phyloP scores from a whole-genome alignment of 2,113 vertebrate species.

The Sterrhoptilus dennistouni region DNA sequence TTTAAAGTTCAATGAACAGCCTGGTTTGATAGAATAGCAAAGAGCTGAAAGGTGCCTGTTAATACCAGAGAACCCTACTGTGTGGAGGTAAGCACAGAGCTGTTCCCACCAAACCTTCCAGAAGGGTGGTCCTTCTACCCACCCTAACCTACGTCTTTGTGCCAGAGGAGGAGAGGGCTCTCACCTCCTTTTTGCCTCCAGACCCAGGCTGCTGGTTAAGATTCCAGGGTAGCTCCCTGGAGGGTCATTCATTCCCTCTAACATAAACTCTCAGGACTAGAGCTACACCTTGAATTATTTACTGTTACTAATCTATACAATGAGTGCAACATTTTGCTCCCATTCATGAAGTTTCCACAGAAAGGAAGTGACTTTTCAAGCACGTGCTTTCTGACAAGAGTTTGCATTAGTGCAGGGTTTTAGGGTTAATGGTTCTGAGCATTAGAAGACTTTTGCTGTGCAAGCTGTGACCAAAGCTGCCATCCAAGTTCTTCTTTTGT shows the following conservation, averaged over 20 bases:
- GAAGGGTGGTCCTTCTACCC: background rate
- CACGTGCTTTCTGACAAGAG: background rate
- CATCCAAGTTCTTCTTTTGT: background rate
- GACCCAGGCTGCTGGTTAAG: background rate
- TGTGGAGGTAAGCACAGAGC: background rate
- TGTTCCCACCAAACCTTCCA: background rate
- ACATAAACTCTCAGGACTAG: background rate
- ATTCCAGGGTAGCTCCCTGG: background rate
- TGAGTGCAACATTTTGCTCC: constrained; percentile 20
- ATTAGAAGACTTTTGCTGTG: background rate
- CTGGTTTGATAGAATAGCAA: background rate
- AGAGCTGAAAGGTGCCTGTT: background rate
- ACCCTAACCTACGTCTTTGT: background rate
- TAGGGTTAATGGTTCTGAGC: background rate
- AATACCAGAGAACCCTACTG: background rate
- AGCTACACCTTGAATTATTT: background rate
- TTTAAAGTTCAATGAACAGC: background rate
- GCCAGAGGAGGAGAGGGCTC: accelerated
- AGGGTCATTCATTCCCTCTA: background rate
- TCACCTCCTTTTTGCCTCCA: background rate
- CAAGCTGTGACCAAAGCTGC: background rate
- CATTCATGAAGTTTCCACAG: background rate
- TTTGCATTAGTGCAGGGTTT: background rate
- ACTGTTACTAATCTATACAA: background rate
- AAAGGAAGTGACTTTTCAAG: constrained; percentile 6